Evolutionary conservation across 2,113 vertebrate genomes (phyloP), one percentile per base, ranked within the genome.

Genomic region (Otolemur garnettii): DNA sequence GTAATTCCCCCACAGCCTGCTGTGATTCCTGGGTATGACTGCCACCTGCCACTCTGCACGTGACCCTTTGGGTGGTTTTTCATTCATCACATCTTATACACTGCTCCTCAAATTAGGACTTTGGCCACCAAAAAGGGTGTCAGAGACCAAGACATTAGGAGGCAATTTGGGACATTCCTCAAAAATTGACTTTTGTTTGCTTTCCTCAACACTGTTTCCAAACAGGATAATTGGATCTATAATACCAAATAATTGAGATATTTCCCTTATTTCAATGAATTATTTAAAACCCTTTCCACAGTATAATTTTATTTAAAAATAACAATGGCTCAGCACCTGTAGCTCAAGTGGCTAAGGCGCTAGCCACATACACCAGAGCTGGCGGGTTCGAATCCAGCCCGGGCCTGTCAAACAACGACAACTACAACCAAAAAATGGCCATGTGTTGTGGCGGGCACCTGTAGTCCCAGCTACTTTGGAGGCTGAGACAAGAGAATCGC

Each of bases 211-310:
- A 24, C 59, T 38, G 3, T 92, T 93, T 92, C 22, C 42, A 80
- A 88, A 81, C 22, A 80, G 30, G 86, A 57, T 35, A 66, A 53
- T 64, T 66, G 19, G 19, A n/a, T 69, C 17, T 28, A 4, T 89
- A 30, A 79, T 22, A n/a, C n/a, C 10, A 18, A 53, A 60, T 30
- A 85, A 90, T 8, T 89, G 38, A 79, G 45, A 77, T 50, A 14
- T 1, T 95, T 59, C 30, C 17, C 77, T 90, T 94, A 71, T 80
- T 90, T 85, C 62, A 82, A 30, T 59, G 30, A 80, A 66, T 28
- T 33, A 28, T 33, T 79, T 85, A n/a, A 77, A 92, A 62, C 11
- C 33, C 85, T 84, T 64, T 60, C 74, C 30, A 74, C 8, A 18
- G 1, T 53, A 45, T 13, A 12, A 66, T 77, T 92, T 50, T 35